Conservation (phyloP, 2,797 vertebrate species). For the Leontocebus nigricollis region DNA sequence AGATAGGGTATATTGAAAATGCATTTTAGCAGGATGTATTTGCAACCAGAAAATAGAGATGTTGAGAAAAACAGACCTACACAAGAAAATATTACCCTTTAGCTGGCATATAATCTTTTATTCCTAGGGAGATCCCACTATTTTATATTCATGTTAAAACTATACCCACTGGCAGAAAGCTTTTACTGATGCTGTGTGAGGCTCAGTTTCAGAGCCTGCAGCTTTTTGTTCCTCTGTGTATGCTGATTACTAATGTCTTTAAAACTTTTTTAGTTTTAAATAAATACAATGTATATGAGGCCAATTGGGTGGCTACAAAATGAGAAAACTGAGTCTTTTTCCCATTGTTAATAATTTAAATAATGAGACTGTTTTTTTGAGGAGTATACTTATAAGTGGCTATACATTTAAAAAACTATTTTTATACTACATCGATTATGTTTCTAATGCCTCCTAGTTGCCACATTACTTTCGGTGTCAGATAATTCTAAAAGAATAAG, state of each 20-base stretch:
- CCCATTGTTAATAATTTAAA: slow-evolving; percentile 60
- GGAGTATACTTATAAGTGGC: slow-evolving; percentile 12
- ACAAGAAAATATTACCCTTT: background rate
- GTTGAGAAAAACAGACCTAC: background rate
- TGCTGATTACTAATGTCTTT: slow-evolving; percentile 41
- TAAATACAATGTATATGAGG: slow-evolving; percentile 40
- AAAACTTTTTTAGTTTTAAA: slow-evolving; percentile 47
- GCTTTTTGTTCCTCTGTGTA: slow-evolving; percentile 1
- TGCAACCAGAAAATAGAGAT: slow-evolving; percentile 39
- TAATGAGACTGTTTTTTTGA: slow-evolving; percentile 46
- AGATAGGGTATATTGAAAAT: slow-evolving; percentile 1
- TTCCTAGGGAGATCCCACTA: background rate
- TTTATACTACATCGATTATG: background rate
- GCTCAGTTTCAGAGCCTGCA: slow-evolving; percentile 15
- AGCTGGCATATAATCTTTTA: background rate
- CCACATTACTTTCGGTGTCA: slow-evolving; percentile 9
- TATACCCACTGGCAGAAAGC: background rate
- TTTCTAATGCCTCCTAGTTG: slow-evolving; percentile 35
- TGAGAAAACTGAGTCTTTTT: slow-evolving; percentile 46
- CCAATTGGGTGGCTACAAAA: slow-evolving; percentile 45
- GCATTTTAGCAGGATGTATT: background rate
- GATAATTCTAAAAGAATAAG: background rate
- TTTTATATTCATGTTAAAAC: slow-evolving; percentile 47
- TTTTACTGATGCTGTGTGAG: background rate
- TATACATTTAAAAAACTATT: slow-evolving; percentile 31